These are phyloP conservation scores for Alfaro cultratus DNA, from an alignment of 2,797 vertebrate genomes.

Conservation along the genomic window DNA sequence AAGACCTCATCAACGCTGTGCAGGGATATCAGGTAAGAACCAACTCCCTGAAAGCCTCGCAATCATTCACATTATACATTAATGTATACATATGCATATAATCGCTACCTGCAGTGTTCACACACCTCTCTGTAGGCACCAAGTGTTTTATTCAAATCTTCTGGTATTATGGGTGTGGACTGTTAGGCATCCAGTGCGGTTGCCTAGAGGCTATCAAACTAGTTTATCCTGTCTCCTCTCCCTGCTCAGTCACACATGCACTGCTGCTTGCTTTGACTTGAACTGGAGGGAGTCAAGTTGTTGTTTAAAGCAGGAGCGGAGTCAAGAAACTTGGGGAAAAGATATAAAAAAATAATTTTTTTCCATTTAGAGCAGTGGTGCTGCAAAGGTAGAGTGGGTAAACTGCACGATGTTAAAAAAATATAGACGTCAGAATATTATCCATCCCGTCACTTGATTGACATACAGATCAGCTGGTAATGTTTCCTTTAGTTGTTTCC, in stretches of 20 bases:
- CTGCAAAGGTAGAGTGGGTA: too few relatives aligned
- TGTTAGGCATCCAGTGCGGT: slow-evolving; percentile 71
- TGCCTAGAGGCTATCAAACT: slow-evolving; percentile 77
- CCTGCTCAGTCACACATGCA: slow-evolving; percentile 57
- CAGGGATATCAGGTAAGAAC: slow-evolving; percentile 92
- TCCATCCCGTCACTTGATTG: too few relatives aligned
- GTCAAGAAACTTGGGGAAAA: slow-evolving; percentile 20
- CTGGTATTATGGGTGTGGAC: slow-evolving; percentile 69
- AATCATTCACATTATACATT: background rate
- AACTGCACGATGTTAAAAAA: too few relatives aligned
- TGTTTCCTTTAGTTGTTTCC: too few relatives aligned
- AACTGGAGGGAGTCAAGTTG: slow-evolving; percentile 37
- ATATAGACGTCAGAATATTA: too few relatives aligned
- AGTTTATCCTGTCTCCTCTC: slow-evolving; percentile 82
- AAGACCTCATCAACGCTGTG: slow-evolving; percentile 93
- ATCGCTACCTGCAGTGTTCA: slow-evolving; percentile 24
- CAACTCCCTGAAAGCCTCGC: background rate
- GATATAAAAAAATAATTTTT: background rate
- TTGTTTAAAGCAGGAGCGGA: slow-evolving; percentile 25
- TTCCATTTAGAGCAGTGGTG: background rate
- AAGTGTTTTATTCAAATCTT: slow-evolving; percentile 66
- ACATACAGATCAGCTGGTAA: too few relatives aligned
- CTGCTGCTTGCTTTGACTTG: slow-evolving; percentile 76
- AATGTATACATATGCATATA: background rate
- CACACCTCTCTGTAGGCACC: slow-evolving; percentile 26